Conservation (phyloP, 2,888 invertebrate genomes). For the Leptarthrus brevirostris region DNA sequence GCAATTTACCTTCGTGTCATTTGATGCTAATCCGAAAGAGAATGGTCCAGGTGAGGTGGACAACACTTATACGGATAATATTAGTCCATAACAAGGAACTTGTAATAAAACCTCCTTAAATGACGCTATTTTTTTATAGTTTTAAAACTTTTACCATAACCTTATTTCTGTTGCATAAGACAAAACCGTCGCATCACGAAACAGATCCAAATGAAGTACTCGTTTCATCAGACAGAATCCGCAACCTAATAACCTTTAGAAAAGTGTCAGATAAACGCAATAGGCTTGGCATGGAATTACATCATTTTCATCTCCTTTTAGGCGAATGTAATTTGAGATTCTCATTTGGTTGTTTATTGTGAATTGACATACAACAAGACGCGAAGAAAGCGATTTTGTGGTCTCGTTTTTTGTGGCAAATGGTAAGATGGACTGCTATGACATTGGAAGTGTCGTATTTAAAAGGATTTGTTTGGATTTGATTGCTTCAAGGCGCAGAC, state of each 20-base stretch:
- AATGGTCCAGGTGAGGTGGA: neutral
- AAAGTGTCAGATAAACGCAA: constrained; percentile 27
- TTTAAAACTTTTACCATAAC: no score
- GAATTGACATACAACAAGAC: constrained; percentile 37
- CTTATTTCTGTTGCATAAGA: no score
- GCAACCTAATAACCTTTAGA: constrained; percentile 6
- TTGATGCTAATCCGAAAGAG: constrained; percentile 40
- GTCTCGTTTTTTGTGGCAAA: neutral
- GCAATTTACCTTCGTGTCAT: constrained; percentile 35
- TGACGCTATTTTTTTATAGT: neutral
- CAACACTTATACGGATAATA: neutral
- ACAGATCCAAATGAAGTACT: neutral
- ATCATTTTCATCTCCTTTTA: neutral
- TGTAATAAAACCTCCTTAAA: neutral
- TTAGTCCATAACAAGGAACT: neutral
- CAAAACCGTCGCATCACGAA: neutral
- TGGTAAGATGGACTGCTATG: neutral
- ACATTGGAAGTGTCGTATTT: neutral
- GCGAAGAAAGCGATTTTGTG: constrained; percentile 24
- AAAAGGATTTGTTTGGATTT: neutral
- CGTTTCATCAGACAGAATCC: neutral
- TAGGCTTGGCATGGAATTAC: constrained; percentile 10
- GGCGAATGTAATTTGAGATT: constrained; percentile 31
- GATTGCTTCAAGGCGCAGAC: no score
- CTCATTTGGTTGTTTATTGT: constrained; percentile 42